Conservation (phyloP, 2,113 vertebrate species). For the Tilapia sparmanii region DNA sequence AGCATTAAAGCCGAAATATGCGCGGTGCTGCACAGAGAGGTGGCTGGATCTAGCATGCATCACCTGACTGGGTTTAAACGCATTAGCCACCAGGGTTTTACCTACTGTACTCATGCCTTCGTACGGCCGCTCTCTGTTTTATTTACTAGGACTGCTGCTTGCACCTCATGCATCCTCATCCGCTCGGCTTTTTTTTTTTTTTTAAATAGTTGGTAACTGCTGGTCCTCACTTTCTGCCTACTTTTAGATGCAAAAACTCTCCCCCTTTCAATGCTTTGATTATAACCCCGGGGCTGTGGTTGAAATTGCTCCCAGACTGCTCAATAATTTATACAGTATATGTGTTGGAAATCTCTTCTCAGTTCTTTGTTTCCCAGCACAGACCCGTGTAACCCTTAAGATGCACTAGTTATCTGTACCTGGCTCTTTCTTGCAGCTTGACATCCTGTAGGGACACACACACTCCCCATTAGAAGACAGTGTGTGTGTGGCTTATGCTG, state of each 20-base stretch:
- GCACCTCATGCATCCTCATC: neutral
- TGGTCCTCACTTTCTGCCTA: neutral
- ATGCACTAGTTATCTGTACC: neutral
- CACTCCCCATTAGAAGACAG: neutral
- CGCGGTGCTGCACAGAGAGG: neutral
- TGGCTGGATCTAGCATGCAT: neutral
- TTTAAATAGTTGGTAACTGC: neutral
- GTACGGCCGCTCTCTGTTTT: neutral
- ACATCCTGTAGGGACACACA: slow-evolving; percentile 5
- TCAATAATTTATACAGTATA: neutral
- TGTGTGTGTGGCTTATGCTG: slow-evolving; percentile 22
- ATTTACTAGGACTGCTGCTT: neutral
- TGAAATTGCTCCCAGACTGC: neutral
- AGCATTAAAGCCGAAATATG: neutral
- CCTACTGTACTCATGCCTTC: neutral
- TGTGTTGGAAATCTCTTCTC: neutral
- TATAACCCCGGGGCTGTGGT: neutral
- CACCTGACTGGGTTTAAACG: slow-evolving; percentile 1
- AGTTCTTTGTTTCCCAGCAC: neutral
- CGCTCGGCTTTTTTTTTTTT: neutral
- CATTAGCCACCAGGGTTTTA: neutral
- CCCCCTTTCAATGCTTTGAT: neutral
- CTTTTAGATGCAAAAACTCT: neutral
- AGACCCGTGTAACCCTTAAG: neutral
- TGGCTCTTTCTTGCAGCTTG: slow-evolving; percentile 3